Conservation (phyloP, 1,140 invertebrate genomes). For the Leptinotarsa defecta region DNA sequence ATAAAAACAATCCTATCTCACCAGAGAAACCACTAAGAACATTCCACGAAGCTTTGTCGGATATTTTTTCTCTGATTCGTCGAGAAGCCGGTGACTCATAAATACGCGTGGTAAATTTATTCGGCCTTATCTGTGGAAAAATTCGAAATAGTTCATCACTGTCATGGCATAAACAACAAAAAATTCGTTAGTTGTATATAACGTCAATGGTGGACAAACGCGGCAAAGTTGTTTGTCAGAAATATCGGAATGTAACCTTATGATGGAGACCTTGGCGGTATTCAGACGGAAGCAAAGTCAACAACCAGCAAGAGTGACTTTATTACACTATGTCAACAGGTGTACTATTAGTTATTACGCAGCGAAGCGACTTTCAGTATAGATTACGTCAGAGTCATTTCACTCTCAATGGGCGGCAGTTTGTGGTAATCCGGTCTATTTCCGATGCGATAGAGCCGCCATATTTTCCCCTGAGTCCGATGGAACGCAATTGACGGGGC, state of each 20-base stretch:
- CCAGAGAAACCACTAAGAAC: no score
- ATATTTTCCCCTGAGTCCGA: background rate
- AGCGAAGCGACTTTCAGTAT: background rate
- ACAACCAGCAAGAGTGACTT: constrained; percentile 23
- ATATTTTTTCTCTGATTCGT: no score
- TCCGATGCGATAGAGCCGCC: background rate
- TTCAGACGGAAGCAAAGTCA: constrained; percentile 22
- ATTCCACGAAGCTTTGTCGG: no score
- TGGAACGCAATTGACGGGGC: no score
- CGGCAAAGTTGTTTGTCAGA: constrained; percentile 10
- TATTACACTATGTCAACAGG: constrained; percentile 19
- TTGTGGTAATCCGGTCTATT: background rate
- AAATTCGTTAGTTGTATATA: background rate
- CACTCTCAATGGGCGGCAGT: background rate
- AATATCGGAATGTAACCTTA: constrained; percentile 22
- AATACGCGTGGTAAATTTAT: no score
- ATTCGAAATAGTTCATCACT: background rate
- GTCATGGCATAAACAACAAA: no score
- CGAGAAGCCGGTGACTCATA: no score
- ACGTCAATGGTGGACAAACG: background rate
- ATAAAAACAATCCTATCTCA: no score
- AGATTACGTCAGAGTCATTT: constrained; percentile 12
- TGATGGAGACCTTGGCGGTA: constrained; percentile 18
- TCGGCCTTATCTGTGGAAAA: no score
- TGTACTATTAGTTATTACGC: constrained; percentile 16